Conservation (phyloP, 2,113 vertebrate species). For the Euleptes europaea region DNA sequence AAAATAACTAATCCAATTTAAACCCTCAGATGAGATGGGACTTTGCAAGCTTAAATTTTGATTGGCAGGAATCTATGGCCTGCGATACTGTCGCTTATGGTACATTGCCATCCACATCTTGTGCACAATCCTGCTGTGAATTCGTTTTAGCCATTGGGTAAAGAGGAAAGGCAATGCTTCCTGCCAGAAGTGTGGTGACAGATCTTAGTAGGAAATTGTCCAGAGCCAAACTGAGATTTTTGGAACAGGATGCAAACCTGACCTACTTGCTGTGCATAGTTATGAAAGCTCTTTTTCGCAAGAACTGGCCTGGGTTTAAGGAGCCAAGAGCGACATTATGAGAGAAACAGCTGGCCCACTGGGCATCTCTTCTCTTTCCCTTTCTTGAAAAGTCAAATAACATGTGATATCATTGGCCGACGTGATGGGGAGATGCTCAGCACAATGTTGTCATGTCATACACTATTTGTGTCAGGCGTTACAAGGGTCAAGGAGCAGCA, state of each 20-base stretch:
- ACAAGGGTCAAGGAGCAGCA: background rate
- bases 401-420: background rate
- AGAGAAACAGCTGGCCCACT: background rate
- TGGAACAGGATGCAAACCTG: background rate
- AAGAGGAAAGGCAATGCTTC: background rate
- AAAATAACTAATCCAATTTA: conserved; percentile 64
- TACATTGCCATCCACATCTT: conserved; percentile 37
- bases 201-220: conserved; percentile 2
- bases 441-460: background rate
- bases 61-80: conserved; percentile 44
- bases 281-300: conserved; percentile 10
- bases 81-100: conserved; percentile 37
- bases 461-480: background rate
- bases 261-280: background rate
- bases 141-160: conserved; percentile 20
- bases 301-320: background rate
- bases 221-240: background rate
- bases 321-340: background rate
- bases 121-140: conserved; percentile 43
- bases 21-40: conserved; percentile 47
- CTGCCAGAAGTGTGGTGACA: conserved; percentile 32
- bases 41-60: conserved; percentile 40
- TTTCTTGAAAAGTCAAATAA: background rate
- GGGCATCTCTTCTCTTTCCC: background rate
- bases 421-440: background rate